Evolutionary conservation across 2,888 invertebrate genomes (phyloP), one percentile per base, ranked within the genome.

Genomic region (Pheosia gnoma): DNA sequence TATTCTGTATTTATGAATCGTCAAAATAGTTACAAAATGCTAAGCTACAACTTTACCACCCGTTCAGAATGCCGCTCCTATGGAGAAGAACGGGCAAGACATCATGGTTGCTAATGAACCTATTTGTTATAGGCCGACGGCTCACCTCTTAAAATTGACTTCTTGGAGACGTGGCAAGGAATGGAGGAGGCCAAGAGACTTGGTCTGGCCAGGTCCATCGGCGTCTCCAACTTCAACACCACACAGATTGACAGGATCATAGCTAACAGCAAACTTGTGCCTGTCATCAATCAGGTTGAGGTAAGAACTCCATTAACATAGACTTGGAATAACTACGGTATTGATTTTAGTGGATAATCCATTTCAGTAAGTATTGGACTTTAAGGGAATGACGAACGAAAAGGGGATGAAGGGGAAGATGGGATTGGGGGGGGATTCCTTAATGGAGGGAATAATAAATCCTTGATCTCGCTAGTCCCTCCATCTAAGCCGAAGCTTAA

Each of bases 221-320:
- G 97, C 0, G 83, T 97, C 10, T 97, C 97, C 25, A 97, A 97
- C 85, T 97, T 97, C 78, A 96, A 96, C 78, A 94, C 91, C 0
- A 87, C 95, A 65, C 96, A 97, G 81, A 86, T 97, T 36, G 91
- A 95, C 51, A 93, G 95, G 65, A 79, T 97, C 51, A 77, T 96
- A 7, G 87, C 93, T 0, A 89, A 87, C 58, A 93, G 95, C 43
- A 87, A 83, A 0, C 89, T 95, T 11, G 92, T 91, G 66, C 96
- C 96, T 0, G 95, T 95, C 8, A 92, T 94, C 7, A 95, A 95
- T 77, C 94, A 96, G 87, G 95, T 90, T 65, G 90, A 90, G 85
- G 90, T 88, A 68, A 72, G 59, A 11, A 51, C 10, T 47, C 6
- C 4, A 11, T 47, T 47, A 3, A 41, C 41, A 8, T 2, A 41